These are phyloP conservation scores for Andrena chrysosceles DNA, from an alignment of 2,888 invertebrate species.

Conservation along the genomic window DNA sequence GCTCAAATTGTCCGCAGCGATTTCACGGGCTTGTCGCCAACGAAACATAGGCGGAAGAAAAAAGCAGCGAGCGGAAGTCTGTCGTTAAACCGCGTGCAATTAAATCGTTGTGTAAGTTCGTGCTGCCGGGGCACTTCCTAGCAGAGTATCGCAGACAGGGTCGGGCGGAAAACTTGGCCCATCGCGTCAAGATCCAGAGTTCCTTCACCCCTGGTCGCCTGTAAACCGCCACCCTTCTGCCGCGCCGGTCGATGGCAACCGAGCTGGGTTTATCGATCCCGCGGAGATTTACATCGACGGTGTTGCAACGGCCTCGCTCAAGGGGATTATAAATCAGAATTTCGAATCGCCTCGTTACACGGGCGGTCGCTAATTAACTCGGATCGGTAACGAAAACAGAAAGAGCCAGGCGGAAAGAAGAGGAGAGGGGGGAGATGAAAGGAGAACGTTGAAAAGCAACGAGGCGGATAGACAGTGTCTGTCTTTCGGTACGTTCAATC, in stretches of 20 bases:
- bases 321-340: conserved; percentile 80
- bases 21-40: not conserved
- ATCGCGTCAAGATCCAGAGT: conserved; percentile 73
- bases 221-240: conserved; percentile 76
- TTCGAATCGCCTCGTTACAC: conserved; percentile 62
- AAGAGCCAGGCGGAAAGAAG: not conserved
- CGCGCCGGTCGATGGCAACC: conserved; percentile 69
- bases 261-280: conserved; percentile 79
- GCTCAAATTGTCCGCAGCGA: not conserved
- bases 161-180: conserved; percentile 59
- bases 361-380: conserved; percentile 60
- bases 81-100: conserved; percentile 27
- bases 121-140: conserved; percentile 13
- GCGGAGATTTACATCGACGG: conserved; percentile 80
- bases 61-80: not conserved
- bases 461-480: conserved; percentile 26
- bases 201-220: conserved; percentile 79
- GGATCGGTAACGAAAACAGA: conserved; percentile 14
- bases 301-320: conserved; percentile 65
- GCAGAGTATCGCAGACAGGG: conserved; percentile 34
- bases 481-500: conserved; percentile 28
- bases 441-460: not conserved
- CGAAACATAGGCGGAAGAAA: not conserved
- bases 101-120: conserved; percentile 30
- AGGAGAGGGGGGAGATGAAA: not conserved